Conservation (phyloP, 2,797 vertebrate genomes). For the Macropus fuliginosus region DNA sequence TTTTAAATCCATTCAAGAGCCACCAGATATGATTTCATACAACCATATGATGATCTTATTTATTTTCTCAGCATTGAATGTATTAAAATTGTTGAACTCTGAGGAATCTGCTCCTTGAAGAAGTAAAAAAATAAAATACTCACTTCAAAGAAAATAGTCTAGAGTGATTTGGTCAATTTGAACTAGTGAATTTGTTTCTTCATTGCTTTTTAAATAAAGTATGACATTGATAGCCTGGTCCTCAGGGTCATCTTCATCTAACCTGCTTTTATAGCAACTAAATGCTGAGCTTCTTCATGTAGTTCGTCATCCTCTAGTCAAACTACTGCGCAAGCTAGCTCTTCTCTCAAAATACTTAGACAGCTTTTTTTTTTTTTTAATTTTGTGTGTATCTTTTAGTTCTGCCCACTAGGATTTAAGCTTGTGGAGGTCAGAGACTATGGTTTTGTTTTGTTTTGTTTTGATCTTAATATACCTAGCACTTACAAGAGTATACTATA, state of each 20-base stretch:
- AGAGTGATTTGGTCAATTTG: neutral
- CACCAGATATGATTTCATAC: neutral
- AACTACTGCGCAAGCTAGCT: neutral
- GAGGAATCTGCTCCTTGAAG: neutral
- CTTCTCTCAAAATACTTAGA: neutral
- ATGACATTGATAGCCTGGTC: neutral
- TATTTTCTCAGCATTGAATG: neutral
- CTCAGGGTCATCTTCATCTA: neutral
- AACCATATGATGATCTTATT: neutral
- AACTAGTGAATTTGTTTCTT: neutral
- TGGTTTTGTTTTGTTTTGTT: constrained; percentile 32
- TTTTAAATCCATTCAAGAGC: neutral
- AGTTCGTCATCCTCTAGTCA: neutral
- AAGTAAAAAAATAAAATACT: neutral
- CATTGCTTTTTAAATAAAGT: neutral
- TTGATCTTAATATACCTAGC: neutral
- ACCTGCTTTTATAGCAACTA: neutral
- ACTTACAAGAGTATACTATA: neutral
- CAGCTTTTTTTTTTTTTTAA: neutral
- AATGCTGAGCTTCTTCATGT: neutral
- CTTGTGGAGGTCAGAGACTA: constrained; percentile 32
- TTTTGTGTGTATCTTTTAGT: constrained; percentile 29
- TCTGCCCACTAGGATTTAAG: constrained; percentile 21
- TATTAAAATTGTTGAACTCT: neutral
- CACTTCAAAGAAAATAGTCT: neutral